Evolutionary conservation across 2,113 vertebrate genomes (phyloP).

Genomic region (Scomber japonicus): DNA sequence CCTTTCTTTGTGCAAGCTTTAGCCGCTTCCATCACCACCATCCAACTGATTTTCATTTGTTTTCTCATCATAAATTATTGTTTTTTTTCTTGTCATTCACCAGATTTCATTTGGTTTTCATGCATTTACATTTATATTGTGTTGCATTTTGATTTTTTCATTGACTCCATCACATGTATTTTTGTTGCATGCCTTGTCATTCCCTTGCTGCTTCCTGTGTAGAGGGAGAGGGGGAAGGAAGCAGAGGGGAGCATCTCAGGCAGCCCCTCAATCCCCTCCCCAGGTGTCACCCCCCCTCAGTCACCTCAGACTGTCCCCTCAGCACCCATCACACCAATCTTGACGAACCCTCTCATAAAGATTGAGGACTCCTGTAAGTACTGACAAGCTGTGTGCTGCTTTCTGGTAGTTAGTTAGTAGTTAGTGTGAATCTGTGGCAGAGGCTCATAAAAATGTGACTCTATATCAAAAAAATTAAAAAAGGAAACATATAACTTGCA

Average conservation of each 20-base stretch:
- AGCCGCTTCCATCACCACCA: not conserved
- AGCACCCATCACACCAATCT: constrained; percentile 81
- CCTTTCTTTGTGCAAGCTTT: not conserved
- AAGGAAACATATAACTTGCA: too few species aligned
- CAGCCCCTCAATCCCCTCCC: constrained; percentile 82
- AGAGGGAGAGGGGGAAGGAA: constrained; percentile 91
- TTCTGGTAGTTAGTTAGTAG: too few species aligned
- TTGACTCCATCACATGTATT: constrained; percentile 75
- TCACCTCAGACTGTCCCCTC: constrained; percentile 86
- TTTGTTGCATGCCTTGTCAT: constrained; percentile 75
- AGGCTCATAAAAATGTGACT: too few species aligned
- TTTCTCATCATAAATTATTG: not conserved
- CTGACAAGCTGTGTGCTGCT: not conserved
- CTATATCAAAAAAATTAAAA: too few species aligned
- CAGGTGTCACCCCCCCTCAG: constrained; percentile 84
- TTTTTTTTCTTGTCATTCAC: constrained; percentile 1
- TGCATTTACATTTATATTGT: constrained; percentile 15
- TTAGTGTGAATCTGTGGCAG: too few species aligned
- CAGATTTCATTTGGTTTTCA: constrained; percentile 1
- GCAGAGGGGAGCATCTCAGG: constrained; percentile 76
- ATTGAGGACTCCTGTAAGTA: constrained; percentile 92
- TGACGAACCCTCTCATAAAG: constrained; percentile 87
- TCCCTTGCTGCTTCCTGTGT: constrained; percentile 77
- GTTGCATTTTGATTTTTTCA: constrained; percentile 64
- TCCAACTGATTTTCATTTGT: not conserved